phyloP scores from a whole-genome alignment of 2,888 invertebrate genomes.

The Orthosia cruda region DNA sequence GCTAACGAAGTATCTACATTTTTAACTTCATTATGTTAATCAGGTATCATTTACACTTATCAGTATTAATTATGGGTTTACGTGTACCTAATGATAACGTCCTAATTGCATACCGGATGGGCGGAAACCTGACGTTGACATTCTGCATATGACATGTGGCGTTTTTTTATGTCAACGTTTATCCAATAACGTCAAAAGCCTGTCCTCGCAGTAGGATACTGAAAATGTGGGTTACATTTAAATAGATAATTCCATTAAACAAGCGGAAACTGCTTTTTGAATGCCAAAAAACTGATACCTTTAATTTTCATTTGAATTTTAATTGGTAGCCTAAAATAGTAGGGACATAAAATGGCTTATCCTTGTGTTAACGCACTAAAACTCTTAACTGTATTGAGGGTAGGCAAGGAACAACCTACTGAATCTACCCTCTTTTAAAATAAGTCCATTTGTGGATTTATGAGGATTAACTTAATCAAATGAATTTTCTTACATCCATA shows the following conservation, averaged over 20 bases:
- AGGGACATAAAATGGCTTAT: neutral
- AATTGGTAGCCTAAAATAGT: neutral
- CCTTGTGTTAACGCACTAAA: neutral
- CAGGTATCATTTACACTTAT: conserved; percentile 31
- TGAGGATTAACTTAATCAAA: too few relatives aligned
- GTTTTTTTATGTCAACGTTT: conserved; percentile 3
- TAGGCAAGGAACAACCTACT: neutral
- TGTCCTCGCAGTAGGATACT: neutral
- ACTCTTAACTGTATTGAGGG: neutral
- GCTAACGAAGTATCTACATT: neutral
- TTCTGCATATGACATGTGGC: conserved; percentile 15
- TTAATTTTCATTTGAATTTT: conserved; percentile 8
- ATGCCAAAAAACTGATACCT: neutral
- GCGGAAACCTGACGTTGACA: conserved; percentile 48
- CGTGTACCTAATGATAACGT: conserved; percentile 42
- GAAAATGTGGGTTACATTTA: conserved; percentile 13
- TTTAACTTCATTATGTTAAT: conserved; percentile 24
- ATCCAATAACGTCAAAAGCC: neutral
- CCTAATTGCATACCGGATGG: conserved; percentile 48
- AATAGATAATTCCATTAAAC: conserved; percentile 8
- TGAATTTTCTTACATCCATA: too few relatives aligned
- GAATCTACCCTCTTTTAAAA: neutral
- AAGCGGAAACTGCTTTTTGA: neutral
- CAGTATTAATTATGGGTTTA: conserved; percentile 33
- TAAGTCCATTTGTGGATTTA: too few relatives aligned